Percentiles rank a stretch among this genome's conserved stretches.
These are phyloP conservation scores for Euglossa dilemma DNA, from an alignment of 1,140 invertebrate species.

Conservation along the genomic window DNA sequence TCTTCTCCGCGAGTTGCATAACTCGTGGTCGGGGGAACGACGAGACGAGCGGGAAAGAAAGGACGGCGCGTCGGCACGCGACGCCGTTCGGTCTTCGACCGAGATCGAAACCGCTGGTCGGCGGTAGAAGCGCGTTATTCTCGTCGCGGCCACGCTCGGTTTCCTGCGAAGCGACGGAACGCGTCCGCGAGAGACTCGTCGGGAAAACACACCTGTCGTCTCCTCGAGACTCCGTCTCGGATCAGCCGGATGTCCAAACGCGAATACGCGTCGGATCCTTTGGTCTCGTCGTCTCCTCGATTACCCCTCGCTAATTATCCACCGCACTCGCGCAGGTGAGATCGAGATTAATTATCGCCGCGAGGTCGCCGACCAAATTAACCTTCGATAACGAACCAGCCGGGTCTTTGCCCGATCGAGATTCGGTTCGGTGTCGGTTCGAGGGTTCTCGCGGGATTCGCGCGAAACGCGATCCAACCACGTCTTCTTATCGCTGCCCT, in stretches of 20 bases:
- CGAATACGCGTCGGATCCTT: too few relatives aligned
- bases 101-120: too few relatives aligned
- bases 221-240: too few relatives aligned
- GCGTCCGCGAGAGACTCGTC: not conserved
- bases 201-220: too few relatives aligned
- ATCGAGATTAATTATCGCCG: constrained; percentile 60
- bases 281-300: too few relatives aligned
- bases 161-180: too few relatives aligned
- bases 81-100: constrained; percentile 12
- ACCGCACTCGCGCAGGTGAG: constrained; percentile 16
- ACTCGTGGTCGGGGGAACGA: constrained; percentile 70
- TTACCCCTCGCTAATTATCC: constrained; percentile 58
- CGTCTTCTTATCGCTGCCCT: too few relatives aligned
- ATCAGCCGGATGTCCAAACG: too few relatives aligned
- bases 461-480: too few relatives aligned
- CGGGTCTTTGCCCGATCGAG: not conserved
- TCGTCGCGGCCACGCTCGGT: too few relatives aligned
- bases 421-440: not conserved
- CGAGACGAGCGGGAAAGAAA: constrained; percentile 24
- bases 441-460: not conserved
- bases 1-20: constrained; percentile 73
- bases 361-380: constrained; percentile 53
- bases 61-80: constrained; percentile 57
- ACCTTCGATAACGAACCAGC: constrained; percentile 59
- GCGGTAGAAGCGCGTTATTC: too few relatives aligned